Evolutionary conservation across 1,140 invertebrate species (phyloP).

Genomic region (Neodiprion virginianus): DNA sequence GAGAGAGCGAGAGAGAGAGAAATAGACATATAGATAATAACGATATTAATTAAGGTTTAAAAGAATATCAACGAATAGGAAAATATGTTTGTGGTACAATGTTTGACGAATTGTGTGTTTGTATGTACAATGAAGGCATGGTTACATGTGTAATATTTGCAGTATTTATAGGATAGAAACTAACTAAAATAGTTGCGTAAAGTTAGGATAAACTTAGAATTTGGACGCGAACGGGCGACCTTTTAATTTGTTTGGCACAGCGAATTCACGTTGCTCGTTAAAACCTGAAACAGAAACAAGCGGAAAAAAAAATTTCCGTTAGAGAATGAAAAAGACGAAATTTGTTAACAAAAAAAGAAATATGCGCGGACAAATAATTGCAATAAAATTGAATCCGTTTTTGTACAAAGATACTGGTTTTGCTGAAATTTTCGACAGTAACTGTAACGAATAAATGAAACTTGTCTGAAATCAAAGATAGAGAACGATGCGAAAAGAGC

Average conservation of each 20-base stretch:
- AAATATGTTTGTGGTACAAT: no score
- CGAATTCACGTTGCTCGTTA: conserved; percentile 16
- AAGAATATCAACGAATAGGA: no score
- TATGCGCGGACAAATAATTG: no score
- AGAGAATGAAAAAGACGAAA: not conserved
- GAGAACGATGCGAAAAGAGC: no score
- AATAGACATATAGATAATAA: not conserved
- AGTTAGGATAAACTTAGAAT: not conserved
- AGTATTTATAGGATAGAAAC: not conserved
- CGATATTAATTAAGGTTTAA: no score
- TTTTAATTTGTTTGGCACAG: conserved; percentile 11
- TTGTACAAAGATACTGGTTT: no score
- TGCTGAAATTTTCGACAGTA: no score
- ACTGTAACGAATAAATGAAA: no score
- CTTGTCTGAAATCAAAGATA: no score
- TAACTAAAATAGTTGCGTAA: not conserved
- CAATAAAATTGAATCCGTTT: no score
- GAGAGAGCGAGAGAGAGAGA: not conserved
- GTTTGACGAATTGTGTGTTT: no score
- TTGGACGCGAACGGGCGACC: conserved; percentile 2
- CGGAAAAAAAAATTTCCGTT: not conserved
- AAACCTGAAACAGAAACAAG: conserved; percentile 1
- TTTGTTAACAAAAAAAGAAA: not conserved
- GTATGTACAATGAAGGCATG: no score
- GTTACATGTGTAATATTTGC: not conserved